Percentiles rank a stretch among this genome's conserved stretches.
phyloP scores from a whole-genome alignment of 2,888 invertebrate species.

The Drosophila barbarae region DNA sequence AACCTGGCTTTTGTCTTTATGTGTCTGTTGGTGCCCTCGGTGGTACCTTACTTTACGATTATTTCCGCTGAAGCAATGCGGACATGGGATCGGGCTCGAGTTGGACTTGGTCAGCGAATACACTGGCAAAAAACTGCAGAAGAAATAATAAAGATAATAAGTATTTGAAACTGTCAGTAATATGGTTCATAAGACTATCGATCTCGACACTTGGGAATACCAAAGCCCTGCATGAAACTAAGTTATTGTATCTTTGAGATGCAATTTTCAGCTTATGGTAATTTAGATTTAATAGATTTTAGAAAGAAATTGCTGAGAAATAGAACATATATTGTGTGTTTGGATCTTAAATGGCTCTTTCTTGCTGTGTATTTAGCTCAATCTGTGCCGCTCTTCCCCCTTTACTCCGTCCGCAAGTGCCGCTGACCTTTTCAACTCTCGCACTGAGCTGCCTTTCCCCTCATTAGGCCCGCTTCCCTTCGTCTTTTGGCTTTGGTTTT shows the following conservation, averaged over 20 bases:
- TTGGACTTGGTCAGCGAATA: constrained; percentile 26
- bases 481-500: constrained; percentile 29
- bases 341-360: background rate
- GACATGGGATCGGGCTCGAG: constrained; percentile 39
- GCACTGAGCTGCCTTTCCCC: constrained; percentile 36
- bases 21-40: constrained; percentile 28
- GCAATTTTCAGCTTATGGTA: background rate
- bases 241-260: background rate
- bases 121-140: constrained; percentile 1
- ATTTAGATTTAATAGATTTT: no score
- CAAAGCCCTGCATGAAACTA: no score
- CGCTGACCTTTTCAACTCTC: constrained; percentile 66
- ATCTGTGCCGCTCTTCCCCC: constrained; percentile 20
- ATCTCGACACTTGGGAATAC: background rate
- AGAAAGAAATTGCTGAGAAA: no score
- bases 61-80: constrained; percentile 71
- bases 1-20: constrained; percentile 30
- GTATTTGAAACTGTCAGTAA: background rate
- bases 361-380: constrained; percentile 1
- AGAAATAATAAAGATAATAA: background rate
- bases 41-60: constrained; percentile 70
- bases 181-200: background rate
- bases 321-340: background rate
- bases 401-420: constrained; percentile 45
- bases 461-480: constrained; percentile 24